Evolutionary conservation across 2,888 invertebrate genomes (phyloP), one percentile per base, ranked within the genome.

Genomic region (Apocheima hispidaria): DNA sequence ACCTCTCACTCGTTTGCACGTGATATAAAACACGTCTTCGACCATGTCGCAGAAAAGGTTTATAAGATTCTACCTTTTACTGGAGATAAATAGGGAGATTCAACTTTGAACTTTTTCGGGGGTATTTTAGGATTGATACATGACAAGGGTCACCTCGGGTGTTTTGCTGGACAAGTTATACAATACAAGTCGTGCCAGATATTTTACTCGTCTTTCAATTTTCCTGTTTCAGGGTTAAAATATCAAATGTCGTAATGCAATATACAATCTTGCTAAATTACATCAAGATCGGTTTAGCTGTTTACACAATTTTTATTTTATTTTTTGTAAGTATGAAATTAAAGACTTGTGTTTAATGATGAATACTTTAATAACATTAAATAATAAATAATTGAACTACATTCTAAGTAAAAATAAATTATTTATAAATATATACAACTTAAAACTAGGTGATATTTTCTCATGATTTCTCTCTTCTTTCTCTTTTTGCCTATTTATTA

Each of bases 21-120:
- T 51, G 44, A 58, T 43, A 60, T 63, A 65, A 65, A 68, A 63
- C 56, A 62, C 56, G 61, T 51, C 55, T 55, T 51, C 41, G 26
- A 52, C n/a, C 35, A 56, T 52, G 52, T 63, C 43, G 40, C 52
- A 16, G 44, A 52, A 44, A 57, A 56, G 66, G 56, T 66, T 63
- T 59, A 61, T 48, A 55, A 46, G 49, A 53, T 49, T 57, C 40
- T 40, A 57, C 28, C 36, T 43, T 57, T 62, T 52, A 54, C 55
- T 44, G 35, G 48, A 53, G 40, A 60, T 49, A 50, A 54, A 50
- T 43, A 44, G 50, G 26, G 48, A 53, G 43, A 12, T 50, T 54
- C 54, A 60, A 60, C 60, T 54, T 60, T 54, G 60, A 60, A 60
- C 60, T 60, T 60, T 60, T 43, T 38, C 49, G 46, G 9, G 5